These are phyloP conservation scores for Albula goreensis DNA, from an alignment of 2,113 vertebrate species.

Conservation along the genomic window DNA sequence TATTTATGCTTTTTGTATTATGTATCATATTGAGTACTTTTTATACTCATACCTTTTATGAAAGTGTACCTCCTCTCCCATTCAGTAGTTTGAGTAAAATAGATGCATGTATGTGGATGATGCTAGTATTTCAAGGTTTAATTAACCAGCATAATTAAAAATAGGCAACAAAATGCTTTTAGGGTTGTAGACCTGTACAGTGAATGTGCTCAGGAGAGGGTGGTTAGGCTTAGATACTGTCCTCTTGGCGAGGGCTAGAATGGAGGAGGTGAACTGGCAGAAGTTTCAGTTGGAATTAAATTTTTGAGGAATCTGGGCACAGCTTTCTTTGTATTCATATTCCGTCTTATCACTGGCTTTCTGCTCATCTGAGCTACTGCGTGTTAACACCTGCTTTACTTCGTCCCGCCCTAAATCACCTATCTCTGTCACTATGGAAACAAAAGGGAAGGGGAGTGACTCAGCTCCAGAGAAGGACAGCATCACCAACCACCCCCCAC, in stretches of 20 bases:
- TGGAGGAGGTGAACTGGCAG: neutral
- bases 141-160: too few relatives aligned
- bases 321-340: neutral
- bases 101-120: neutral
- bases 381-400: conserved; percentile 11
- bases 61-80: neutral
- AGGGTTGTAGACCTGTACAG: too few relatives aligned
- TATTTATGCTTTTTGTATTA: too few relatives aligned
- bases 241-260: neutral
- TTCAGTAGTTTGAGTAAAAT: neutral
- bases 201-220: neutral
- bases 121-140: too few relatives aligned
- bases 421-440: neutral
- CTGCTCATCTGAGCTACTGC: neutral
- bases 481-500: neutral
- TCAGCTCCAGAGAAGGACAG: neutral
- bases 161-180: too few relatives aligned
- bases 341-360: neutral
- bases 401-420: neutral
- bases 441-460: neutral
- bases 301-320: neutral
- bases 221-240: neutral
- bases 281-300: neutral
- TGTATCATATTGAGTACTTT: too few relatives aligned
- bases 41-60: too few relatives aligned